Percentiles rank a stretch among this genome's conserved stretches.
phyloP scores from a whole-genome alignment of 2,797 vertebrate species.

The Fringilla coelebs region DNA sequence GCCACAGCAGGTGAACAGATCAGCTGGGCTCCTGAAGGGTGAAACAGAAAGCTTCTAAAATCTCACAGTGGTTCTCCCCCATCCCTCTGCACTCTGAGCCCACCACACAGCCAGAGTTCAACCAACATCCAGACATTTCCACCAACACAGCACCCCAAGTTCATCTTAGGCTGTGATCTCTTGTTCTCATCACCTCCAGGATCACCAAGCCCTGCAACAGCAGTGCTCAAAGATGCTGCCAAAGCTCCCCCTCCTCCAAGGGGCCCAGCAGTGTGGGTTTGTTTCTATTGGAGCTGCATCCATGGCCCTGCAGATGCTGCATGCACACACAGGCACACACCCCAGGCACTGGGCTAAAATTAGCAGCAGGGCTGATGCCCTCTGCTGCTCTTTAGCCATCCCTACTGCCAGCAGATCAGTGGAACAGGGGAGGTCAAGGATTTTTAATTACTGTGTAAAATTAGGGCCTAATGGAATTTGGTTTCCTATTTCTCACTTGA shows the following conservation, averaged over 20 bases:
- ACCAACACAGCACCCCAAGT: rapidly evolving
- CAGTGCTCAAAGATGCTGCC: background rate
- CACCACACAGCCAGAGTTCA: background rate
- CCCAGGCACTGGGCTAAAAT: slow-evolving; percentile 21
- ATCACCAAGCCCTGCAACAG: background rate
- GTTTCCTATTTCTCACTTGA: background rate
- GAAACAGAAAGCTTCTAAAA: background rate
- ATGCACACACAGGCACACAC: background rate
- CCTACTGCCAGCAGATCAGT: background rate
- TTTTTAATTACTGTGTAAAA: slow-evolving; percentile 46
- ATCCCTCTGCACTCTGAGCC: background rate
- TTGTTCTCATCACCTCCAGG: background rate
- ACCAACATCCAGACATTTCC: background rate
- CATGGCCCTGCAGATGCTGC: background rate
- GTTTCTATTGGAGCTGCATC: background rate
- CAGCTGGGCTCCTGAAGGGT: background rate
- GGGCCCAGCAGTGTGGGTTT: background rate
- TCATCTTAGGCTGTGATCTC: background rate
- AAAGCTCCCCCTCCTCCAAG: background rate
- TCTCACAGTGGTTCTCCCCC: background rate
- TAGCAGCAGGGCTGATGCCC: background rate
- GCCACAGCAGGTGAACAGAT: background rate
- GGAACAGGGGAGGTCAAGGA: background rate
- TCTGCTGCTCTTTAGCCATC: background rate
- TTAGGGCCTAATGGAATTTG: background rate